These are phyloP conservation scores for Drosophila atroscutellata DNA, from an alignment of 2,888 invertebrate species.

Conservation along the genomic window DNA sequence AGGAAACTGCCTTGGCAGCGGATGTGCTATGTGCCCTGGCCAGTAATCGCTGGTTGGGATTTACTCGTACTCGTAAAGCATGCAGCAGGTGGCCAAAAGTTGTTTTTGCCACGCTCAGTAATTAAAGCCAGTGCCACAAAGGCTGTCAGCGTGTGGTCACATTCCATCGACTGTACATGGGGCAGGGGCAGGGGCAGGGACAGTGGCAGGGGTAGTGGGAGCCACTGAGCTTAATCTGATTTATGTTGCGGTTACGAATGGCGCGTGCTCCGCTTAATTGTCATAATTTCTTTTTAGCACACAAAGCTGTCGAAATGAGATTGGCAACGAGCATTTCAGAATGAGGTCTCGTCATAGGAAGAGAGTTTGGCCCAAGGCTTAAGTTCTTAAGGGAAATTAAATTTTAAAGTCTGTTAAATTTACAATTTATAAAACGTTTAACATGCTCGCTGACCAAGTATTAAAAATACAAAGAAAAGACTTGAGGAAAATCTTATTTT, in stretches of 20 bases:
- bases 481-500: background rate
- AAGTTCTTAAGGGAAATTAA: background rate
- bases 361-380: background rate
- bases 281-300: slow-evolving; percentile 67
- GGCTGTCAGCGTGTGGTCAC: slow-evolving; percentile 64
- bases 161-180: slow-evolving; percentile 7
- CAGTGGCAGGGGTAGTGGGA: background rate
- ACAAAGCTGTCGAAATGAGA: slow-evolving; percentile 18
- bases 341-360: background rate
- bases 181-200: no score
- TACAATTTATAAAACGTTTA: background rate
- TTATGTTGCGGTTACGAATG: slow-evolving; percentile 53
- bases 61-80: slow-evolving; percentile 56
- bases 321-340: background rate
- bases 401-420: background rate
- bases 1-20: slow-evolving; percentile 33
- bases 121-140: slow-evolving; percentile 71
- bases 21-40: slow-evolving; percentile 11
- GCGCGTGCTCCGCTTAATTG: slow-evolving; percentile 65
- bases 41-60: slow-evolving; percentile 24
- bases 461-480: background rate
- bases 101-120: slow-evolving; percentile 52
- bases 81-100: slow-evolving; percentile 73
- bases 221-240: slow-evolving; percentile 56
- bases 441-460: background rate